phyloP scores from a whole-genome alignment of 2,888 invertebrate species.

The Crocallis elinguaria region DNA sequence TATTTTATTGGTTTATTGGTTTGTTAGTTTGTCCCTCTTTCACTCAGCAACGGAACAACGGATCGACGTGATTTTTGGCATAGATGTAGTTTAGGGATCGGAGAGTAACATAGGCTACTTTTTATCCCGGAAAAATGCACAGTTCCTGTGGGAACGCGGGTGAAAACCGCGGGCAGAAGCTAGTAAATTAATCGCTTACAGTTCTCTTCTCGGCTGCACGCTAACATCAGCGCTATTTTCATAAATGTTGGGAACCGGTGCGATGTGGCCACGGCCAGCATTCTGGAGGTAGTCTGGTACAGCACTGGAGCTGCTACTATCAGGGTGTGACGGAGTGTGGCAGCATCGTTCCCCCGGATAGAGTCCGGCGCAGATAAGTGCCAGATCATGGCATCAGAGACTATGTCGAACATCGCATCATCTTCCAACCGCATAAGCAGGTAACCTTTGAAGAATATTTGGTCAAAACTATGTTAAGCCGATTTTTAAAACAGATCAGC shows the following conservation, averaged over 20 bases:
- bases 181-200: no score
- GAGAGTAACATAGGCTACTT: no score
- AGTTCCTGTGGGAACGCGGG: no score
- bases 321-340: constrained; percentile 42
- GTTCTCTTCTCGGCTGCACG: constrained; percentile 56
- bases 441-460: constrained; percentile 52
- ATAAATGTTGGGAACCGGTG: constrained; percentile 58
- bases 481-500: no score
- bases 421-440: constrained; percentile 61
- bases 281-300: constrained; percentile 51
- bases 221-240: constrained; percentile 58
- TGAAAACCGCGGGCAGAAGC: no score
- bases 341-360: constrained; percentile 39
- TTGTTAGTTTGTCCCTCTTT: no score
- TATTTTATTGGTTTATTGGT: no score
- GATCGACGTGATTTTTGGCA: no score
- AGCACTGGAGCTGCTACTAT: constrained; percentile 54
- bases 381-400: constrained; percentile 57
- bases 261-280: constrained; percentile 57
- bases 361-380: constrained; percentile 59
- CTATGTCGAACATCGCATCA: constrained; percentile 57
- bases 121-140: no score
- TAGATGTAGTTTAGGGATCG: no score
- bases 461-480: no score
- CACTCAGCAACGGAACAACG: no score